These are phyloP conservation scores for Centroberyx gerrardi DNA, from an alignment of 2,797 vertebrate genomes.

Conservation along the genomic window DNA sequence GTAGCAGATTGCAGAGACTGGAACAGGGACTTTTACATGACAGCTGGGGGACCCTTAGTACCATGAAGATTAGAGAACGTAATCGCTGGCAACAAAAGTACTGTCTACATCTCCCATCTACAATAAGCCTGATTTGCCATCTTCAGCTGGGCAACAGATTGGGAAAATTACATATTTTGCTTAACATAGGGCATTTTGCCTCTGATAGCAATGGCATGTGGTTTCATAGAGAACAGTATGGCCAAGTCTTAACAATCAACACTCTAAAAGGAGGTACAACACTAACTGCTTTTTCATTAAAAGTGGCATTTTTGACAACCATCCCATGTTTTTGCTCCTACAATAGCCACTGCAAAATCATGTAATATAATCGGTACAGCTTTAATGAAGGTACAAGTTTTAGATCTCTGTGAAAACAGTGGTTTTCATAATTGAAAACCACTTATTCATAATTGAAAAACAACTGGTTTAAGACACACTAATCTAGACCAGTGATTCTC, in stretches of 20 bases:
- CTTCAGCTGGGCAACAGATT: too few relatives aligned
- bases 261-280: background rate
- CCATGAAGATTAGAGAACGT: background rate
- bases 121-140: too few relatives aligned
- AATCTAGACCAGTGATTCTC: too few relatives aligned
- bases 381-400: background rate
- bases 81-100: too few relatives aligned
- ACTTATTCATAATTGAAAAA: too few relatives aligned
- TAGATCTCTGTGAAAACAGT: background rate
- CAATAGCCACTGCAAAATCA: background rate
- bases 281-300: background rate
- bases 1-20: slow-evolving; percentile 28
- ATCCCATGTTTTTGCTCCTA: background rate
- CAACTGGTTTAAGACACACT: too few relatives aligned
- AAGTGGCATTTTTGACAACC: background rate
- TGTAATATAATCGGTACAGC: background rate
- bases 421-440: too few relatives aligned
- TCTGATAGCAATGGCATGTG: background rate
- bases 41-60: background rate
- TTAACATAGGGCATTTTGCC: too few relatives aligned
- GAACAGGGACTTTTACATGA: slow-evolving; percentile 44
- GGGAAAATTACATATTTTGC: too few relatives aligned
- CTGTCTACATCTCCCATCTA: too few relatives aligned
- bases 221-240: too few relatives aligned
- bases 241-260: too few relatives aligned